Conservation (phyloP, 2,888 invertebrate species). For the Hecatera dysodea region DNA sequence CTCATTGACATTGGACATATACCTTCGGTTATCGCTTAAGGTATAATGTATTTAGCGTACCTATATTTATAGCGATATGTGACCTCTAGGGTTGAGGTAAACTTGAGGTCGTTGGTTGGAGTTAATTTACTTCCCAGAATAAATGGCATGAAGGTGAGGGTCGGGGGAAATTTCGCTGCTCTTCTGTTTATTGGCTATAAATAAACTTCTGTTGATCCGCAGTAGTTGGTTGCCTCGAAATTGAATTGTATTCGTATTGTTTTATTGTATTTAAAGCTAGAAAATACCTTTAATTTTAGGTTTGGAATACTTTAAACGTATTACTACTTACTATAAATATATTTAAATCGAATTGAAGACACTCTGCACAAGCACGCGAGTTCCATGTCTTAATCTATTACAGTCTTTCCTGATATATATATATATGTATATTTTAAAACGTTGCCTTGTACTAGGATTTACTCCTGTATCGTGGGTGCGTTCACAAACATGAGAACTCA, state of each 20-base stretch:
- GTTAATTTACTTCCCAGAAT: slow-evolving; percentile 57
- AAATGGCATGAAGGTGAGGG: slow-evolving; percentile 50
- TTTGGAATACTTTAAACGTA: neutral
- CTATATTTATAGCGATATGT: slow-evolving; percentile 37
- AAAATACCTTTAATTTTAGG: neutral
- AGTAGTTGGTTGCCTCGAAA: neutral
- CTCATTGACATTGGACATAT: slow-evolving; percentile 47
- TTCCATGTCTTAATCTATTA: too few species aligned
- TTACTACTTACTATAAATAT: neutral
- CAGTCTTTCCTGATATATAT: too few species aligned
- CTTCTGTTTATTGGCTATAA: slow-evolving; percentile 25
- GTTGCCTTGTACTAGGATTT: too few species aligned
- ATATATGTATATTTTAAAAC: too few species aligned
- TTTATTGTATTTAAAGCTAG: neutral
- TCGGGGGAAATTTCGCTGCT: slow-evolving; percentile 24
- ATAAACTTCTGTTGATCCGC: slow-evolving; percentile 11
- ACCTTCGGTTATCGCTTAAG: slow-evolving; percentile 41
- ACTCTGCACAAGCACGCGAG: too few species aligned
- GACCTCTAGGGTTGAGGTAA: slow-evolving; percentile 51
- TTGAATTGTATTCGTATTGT: neutral
- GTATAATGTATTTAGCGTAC: slow-evolving; percentile 56
- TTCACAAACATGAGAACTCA: too few species aligned
- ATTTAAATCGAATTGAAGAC: neutral
- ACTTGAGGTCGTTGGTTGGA: slow-evolving; percentile 31
- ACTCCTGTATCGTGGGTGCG: too few species aligned